These are phyloP conservation scores for Diadema setosum DNA, from an alignment of 35 echinoderm and acorn worm species.

Conservation along the genomic window DNA sequence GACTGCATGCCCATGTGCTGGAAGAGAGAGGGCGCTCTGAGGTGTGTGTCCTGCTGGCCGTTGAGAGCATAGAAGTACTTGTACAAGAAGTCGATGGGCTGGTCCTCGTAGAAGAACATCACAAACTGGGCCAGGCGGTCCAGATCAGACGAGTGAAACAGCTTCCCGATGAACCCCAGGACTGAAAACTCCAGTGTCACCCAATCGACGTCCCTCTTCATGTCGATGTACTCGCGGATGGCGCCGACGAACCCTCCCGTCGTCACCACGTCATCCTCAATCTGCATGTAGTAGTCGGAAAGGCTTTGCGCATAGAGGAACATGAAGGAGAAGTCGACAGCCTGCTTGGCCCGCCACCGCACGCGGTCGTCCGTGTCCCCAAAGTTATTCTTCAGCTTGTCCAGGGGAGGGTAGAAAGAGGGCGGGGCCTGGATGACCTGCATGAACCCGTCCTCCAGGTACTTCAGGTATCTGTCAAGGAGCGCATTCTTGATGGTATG, in stretches of 20 bases:
- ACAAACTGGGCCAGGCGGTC: constrained; percentile 62
- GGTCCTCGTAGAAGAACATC: constrained; percentile 85
- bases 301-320: constrained; percentile 74
- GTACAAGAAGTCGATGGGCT: constrained; percentile 82
- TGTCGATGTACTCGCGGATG: constrained; percentile 68
- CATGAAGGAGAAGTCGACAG: constrained; percentile 87
- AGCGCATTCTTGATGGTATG: constrained; percentile 24
- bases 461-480: constrained; percentile 34
- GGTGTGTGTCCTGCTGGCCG: constrained; percentile 59
- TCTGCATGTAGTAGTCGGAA: constrained; percentile 84
- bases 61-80: constrained; percentile 67
- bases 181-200: constrained; percentile 79
- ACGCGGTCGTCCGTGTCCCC: constrained; percentile 72
- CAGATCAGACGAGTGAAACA: constrained; percentile 64
- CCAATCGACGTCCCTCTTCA: constrained; percentile 56
- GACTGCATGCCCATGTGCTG: constrained; percentile 80
- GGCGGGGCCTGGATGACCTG: constrained; percentile 70
- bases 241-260: constrained; percentile 75
- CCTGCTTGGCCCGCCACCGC: constrained; percentile 84
- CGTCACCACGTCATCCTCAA: constrained; percentile 90
- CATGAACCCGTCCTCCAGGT: constrained; percentile 62
- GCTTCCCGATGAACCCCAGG: constrained; percentile 92
- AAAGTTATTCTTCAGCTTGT: constrained; percentile 73
- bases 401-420: constrained; percentile 71
- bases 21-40: constrained; percentile 77